Evolutionary conservation across 1,140 invertebrate genomes (phyloP).

Genomic region (Solenopsis invicta): DNA sequence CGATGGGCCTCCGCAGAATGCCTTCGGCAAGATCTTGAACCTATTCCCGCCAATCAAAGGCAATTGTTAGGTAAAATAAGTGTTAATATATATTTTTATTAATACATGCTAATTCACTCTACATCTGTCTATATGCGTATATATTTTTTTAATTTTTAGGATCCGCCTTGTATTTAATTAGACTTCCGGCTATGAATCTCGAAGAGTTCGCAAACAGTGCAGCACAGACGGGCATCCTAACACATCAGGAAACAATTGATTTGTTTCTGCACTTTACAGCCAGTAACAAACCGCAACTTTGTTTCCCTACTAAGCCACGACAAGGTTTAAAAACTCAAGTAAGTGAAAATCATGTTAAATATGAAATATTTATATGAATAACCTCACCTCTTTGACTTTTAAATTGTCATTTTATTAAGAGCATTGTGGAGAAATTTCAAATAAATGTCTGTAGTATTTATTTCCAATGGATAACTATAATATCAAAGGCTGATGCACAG

Average conservation of each 20-base stretch:
- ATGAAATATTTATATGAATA: constrained; percentile 18
- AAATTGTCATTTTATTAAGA: background rate
- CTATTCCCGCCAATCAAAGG: constrained; percentile 89
- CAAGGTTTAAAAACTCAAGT: constrained; percentile 96
- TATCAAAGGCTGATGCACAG: background rate
- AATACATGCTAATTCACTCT: background rate
- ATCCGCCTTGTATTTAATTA: constrained; percentile 93
- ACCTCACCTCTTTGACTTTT: background rate
- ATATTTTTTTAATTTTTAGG: constrained; percentile 88
- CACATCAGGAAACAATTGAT: constrained; percentile 96
- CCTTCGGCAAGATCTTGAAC: constrained; percentile 92
- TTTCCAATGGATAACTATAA: background rate
- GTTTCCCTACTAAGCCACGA: constrained; percentile 93
- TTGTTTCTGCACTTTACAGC: constrained; percentile 97
- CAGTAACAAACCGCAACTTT: constrained; percentile 92
- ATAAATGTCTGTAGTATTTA: background rate
- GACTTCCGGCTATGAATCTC: constrained; percentile 96
- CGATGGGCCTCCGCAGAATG: constrained; percentile 96
- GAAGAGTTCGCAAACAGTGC: constrained; percentile 97
- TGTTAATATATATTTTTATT: background rate
- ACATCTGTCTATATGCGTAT: too few relatives aligned
- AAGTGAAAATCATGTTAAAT: constrained; percentile 67
- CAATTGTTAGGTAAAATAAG: constrained; percentile 79
- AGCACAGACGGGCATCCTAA: constrained; percentile 95
- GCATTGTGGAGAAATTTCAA: background rate